phyloP scores from a whole-genome alignment of 2,797 vertebrate genomes.

The Pangasius macronema region DNA sequence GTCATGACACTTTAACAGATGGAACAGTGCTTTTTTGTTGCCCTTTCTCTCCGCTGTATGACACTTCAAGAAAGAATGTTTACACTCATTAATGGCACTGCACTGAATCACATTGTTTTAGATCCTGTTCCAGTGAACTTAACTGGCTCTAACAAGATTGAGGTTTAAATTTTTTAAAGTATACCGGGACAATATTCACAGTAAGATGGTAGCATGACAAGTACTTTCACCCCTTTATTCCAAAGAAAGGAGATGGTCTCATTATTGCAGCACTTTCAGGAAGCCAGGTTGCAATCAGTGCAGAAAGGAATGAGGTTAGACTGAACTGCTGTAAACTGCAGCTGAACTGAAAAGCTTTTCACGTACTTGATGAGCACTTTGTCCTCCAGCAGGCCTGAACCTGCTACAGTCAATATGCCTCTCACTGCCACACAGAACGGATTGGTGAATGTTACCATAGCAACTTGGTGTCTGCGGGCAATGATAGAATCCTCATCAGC shows the following conservation, averaged over 20 bases:
- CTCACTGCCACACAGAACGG: conserved; percentile 63
- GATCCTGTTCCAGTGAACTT: not conserved
- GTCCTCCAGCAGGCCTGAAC: conserved; percentile 66
- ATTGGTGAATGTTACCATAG: conserved; percentile 70
- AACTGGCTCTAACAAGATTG: not conserved
- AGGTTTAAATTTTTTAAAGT: not conserved
- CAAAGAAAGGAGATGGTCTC: not conserved
- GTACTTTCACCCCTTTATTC: not conserved
- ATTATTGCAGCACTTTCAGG: not conserved
- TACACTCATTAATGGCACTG: too few relatives aligned
- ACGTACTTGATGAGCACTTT: conserved; percentile 66
- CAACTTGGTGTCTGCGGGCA: conserved; percentile 53
- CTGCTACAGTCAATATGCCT: conserved; percentile 66
- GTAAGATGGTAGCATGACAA: not conserved
- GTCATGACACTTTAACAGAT: not conserved
- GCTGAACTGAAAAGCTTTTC: conserved; percentile 10
- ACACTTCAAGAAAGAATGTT: not conserved
- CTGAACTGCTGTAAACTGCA: conserved; percentile 5
- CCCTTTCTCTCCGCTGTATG: not conserved
- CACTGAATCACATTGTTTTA: not conserved
- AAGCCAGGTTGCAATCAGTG: not conserved
- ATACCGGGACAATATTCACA: not conserved
- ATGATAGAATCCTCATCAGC: conserved; percentile 51
- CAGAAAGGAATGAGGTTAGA: not conserved
- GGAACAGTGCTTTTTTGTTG: not conserved